These are phyloP conservation scores for Dorcus parallelipipedus DNA, from an alignment of 2,888 invertebrate genomes.

Conservation along the genomic window DNA sequence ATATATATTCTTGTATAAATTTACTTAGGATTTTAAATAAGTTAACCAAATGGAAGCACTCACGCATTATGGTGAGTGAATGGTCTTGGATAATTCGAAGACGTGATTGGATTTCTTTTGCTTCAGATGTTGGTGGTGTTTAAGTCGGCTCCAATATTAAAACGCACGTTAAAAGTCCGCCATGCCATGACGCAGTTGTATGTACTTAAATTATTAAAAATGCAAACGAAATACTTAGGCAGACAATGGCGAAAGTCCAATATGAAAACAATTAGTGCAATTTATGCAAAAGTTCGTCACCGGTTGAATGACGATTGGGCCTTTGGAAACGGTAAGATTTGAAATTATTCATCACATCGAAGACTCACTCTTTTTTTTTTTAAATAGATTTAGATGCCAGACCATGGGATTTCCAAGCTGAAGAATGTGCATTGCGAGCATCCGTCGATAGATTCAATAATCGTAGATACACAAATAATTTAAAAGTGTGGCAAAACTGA, in stretches of 20 bases:
- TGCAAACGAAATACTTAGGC: constrained; percentile 99
- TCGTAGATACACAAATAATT: constrained; percentile 66
- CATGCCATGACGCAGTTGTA: constrained; percentile 98
- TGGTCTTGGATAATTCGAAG: background rate
- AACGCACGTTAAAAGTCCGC: constrained; percentile 90
- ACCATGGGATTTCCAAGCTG: constrained; percentile 98
- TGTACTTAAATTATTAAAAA: constrained; percentile 94
- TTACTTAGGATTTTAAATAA: constrained; percentile 94
- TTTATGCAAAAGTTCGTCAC: constrained; percentile 95
- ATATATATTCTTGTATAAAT: constrained; percentile 97
- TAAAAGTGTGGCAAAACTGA: constrained; percentile 31
- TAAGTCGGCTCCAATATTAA: constrained; percentile 97
- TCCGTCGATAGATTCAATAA: constrained; percentile 96
- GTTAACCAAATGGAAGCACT: constrained; percentile 99
- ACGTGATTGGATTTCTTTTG: background rate
- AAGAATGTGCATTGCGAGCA: constrained; percentile 90
- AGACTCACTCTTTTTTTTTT: background rate
- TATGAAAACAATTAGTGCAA: constrained; percentile 99
- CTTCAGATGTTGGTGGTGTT: constrained; percentile 92
- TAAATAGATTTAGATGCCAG: constrained; percentile 83
- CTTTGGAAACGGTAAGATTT: constrained; percentile 80
- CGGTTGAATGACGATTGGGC: constrained; percentile 99
- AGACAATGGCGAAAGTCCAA: constrained; percentile 99
- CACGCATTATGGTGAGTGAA: constrained; percentile 78
- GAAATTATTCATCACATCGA: background rate